Base-by-base conservation (phyloP, 1,140 invertebrate species). In the Kradibia gibbosae region DNA sequence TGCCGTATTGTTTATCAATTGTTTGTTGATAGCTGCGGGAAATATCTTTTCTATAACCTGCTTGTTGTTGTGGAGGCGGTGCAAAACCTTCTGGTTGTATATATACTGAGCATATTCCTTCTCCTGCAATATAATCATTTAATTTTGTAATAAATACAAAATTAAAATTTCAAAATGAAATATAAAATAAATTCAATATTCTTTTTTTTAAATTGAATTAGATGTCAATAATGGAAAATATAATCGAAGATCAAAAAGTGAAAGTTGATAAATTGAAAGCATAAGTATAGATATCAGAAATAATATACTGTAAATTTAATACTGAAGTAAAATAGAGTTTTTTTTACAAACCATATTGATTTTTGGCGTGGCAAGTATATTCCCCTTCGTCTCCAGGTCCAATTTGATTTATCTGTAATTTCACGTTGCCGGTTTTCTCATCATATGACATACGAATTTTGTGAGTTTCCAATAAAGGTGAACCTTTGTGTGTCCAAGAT, bases 341-440 rank as follows among this genome's bases (percentile, higher is more conserved):
- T n/a, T 45, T 50, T 70, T 80, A 53, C 82, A 74, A 22, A 90
- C 91, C 98, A 86, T 96, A 97, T 87, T 96, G 95, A 90, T 99
- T 99, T 80, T 95, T 94, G 15, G 98, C 97, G 77, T 95, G 97
- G 90, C 98, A 98, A 2, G 96, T 98, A 90, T 99, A 99, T 91
- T 99, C 97, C 81, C 98, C 98, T 89, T 98, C 97, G 90, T 99
- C 98, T 50, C 97, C 97, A 36, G 97, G 96, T 76, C 96, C 96
- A 81, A 98, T 97, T 86, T 96, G 94, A 89, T 96, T 96, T 85
- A 99, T 99, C 78, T 97, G 93, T 78, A 98, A 92, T 25, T 94
- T 95, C 67, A 98, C 97, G 83, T 95, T 94, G 78, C 96, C 97
- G 88, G 95, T 97, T 87, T 94, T 93, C 87, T 96, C 95, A 88